Percentiles rank a stretch among this genome's conserved stretches.
Conservation (phyloP, 53 echinoderm and acorn worm species). For the Holothuria scabra region DNA sequence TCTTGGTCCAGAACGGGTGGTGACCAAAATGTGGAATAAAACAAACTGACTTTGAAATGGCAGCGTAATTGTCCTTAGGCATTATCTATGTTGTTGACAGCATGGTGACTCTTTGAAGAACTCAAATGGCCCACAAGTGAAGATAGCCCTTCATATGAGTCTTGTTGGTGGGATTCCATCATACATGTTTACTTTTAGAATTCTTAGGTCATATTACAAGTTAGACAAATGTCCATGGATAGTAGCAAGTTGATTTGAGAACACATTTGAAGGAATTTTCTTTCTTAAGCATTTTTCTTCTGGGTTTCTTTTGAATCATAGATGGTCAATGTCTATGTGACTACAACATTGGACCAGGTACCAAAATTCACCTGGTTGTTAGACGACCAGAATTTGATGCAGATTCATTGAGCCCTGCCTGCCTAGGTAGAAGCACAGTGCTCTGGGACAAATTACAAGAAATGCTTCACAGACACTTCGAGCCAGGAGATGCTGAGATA, state of each 20-base stretch:
- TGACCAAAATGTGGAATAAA: too few species aligned
- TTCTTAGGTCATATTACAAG: too few species aligned
- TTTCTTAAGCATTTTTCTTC: not conserved
- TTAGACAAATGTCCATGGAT: too few species aligned
- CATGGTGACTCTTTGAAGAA: too few species aligned
- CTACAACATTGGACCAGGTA: constrained; percentile 98
- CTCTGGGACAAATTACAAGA: constrained; percentile 83
- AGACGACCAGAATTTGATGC: constrained; percentile 79
- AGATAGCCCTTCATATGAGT: too few species aligned
- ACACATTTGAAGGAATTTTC: not conserved
- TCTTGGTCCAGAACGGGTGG: too few species aligned
- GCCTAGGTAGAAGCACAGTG: constrained; percentile 77
- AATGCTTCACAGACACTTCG: constrained; percentile 80
- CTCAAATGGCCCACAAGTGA: too few species aligned
- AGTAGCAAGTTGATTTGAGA: not conserved
- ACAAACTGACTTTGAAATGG: too few species aligned
- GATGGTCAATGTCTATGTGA: constrained; percentile 92
- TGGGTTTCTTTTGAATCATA: constrained; percentile 7
- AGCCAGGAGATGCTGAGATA: constrained; percentile 77
- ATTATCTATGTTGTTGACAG: too few species aligned
- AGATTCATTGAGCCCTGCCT: constrained; percentile 70
- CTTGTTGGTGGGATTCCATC: too few species aligned
- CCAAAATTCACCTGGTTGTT: constrained; percentile 94
- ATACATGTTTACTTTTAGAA: too few species aligned
- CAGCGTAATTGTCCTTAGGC: too few species aligned